Evolutionary conservation across 2,797 vertebrate genomes (phyloP).

Genomic region (Chiroxiphia lanceolata): DNA sequence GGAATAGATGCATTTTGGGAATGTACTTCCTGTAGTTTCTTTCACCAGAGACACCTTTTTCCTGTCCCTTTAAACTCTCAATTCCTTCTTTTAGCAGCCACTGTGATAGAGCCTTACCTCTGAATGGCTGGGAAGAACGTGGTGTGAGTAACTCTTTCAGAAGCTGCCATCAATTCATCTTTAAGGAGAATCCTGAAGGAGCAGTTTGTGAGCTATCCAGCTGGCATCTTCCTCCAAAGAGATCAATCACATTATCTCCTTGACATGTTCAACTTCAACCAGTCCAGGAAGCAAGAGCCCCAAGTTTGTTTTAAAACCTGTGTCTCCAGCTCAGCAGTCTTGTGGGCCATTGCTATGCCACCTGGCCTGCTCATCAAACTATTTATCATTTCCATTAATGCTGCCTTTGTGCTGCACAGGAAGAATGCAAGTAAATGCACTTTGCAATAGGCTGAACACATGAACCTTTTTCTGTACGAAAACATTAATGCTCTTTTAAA

Average conservation of each 20-base stretch:
- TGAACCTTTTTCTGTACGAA: conserved; percentile 17
- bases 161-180: conserved; percentile 74
- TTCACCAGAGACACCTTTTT: conserved; percentile 43
- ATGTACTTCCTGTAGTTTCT: conserved; percentile 57
- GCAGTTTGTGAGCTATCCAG: conserved; percentile 69
- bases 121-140: conserved; percentile 62
- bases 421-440: conserved; percentile 35
- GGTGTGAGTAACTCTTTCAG: conserved; percentile 64
- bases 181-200: conserved; percentile 74
- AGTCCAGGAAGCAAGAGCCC: conserved; percentile 62
- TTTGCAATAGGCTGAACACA: conserved; percentile 46
- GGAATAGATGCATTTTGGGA: conserved; percentile 53
- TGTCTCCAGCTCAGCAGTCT: conserved; percentile 62
- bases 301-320: conserved; percentile 63
- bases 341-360: conserved; percentile 64
- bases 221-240: conserved; percentile 69
- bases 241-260: conserved; percentile 73
- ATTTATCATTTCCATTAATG: conserved; percentile 73
- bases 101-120: conserved; percentile 58
- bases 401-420: conserved; percentile 52
- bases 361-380: conserved; percentile 70
- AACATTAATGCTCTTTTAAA: conserved; percentile 40
- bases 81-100: conserved; percentile 50
- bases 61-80: conserved; percentile 46
- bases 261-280: conserved; percentile 60